Base-by-base conservation (phyloP, 2,888 invertebrate species). In the Agrotis puta region DNA sequence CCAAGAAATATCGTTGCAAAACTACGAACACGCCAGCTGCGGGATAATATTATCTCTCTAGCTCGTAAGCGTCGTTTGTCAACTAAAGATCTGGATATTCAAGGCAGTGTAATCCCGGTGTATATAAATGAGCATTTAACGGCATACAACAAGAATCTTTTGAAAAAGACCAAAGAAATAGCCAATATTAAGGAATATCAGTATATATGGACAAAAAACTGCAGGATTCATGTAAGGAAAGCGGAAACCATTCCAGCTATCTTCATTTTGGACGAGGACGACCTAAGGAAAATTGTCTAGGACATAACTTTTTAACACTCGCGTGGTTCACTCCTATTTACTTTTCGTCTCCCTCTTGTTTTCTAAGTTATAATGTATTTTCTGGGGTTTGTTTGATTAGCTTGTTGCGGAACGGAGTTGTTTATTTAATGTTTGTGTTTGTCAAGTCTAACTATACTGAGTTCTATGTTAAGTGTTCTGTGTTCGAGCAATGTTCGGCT, bases 131-230 rank as follows among this genome's bases (percentile, higher is more conserved):
- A 53, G 11, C 63, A 63, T 3, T 3, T 63, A 16, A 63, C 53
- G 13, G 1, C 22, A 11, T 63, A 18, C 39, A 63, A 53, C 5
- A 53, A 63, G 13, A 63, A 16, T 63, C 22, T 63, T 3, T 1
- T 63, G 22, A 63, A 63, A 39, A 62, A 53, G 16, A 16, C 51
- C 7, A 62, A 62, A 51, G 33, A 62, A 3, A n/a, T 39, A 2
- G 51, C 51, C 3, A 62, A 62, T 7, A 50, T 51, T 20, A 62
- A 62, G 16, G 50, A 62, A 13, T 62, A 62, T 16, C 62, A 62
- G 33, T 62, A 5, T 20, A 33, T 9, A 9, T 62, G 62, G 62
- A 62, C 33, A 62, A 62, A 62, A 62, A 62, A 62, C 62, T 50
- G 62, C 62, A 33, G 33, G 33, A 62, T 62, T 9, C 20, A 62